Percentiles rank a stretch among this genome's conserved stretches.
Conservation (phyloP, 2,113 vertebrate genomes). For the Aegithalos caudatus region DNA sequence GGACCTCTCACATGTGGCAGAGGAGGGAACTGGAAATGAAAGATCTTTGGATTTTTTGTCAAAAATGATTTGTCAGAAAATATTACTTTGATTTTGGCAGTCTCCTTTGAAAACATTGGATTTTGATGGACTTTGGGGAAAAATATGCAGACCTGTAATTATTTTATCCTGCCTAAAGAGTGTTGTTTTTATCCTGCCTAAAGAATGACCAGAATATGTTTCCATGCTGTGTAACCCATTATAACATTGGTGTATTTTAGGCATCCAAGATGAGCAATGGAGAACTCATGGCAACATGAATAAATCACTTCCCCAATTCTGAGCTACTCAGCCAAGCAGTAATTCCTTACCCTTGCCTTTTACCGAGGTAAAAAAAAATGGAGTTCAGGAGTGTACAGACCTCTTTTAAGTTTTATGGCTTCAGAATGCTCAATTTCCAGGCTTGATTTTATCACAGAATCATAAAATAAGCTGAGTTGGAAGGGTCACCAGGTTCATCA, state of each 20-base stretch:
- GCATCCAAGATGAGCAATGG: background rate
- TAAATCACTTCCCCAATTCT: background rate
- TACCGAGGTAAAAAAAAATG: background rate
- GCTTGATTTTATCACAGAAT: background rate
- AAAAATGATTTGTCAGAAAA: background rate
- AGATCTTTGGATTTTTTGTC: background rate
- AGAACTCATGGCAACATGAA: background rate
- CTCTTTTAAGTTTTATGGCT: background rate
- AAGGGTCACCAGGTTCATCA: background rate
- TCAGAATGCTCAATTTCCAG: background rate
- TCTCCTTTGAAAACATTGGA: background rate
- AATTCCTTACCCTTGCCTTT: background rate
- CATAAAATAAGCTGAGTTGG: background rate
- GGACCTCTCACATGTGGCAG: background rate
- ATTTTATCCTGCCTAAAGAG: background rate
- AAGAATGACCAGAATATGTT: background rate
- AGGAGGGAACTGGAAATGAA: background rate
- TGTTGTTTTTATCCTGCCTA: background rate
- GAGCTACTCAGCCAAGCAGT: background rate
- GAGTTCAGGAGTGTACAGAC: background rate
- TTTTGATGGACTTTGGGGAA: background rate
- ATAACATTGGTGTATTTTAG: background rate
- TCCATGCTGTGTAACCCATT: background rate
- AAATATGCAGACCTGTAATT: background rate
- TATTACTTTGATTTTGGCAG: background rate